Evolutionary conservation across 1,140 invertebrate species (phyloP).

Genomic region (Tetraneura akinire): DNA sequence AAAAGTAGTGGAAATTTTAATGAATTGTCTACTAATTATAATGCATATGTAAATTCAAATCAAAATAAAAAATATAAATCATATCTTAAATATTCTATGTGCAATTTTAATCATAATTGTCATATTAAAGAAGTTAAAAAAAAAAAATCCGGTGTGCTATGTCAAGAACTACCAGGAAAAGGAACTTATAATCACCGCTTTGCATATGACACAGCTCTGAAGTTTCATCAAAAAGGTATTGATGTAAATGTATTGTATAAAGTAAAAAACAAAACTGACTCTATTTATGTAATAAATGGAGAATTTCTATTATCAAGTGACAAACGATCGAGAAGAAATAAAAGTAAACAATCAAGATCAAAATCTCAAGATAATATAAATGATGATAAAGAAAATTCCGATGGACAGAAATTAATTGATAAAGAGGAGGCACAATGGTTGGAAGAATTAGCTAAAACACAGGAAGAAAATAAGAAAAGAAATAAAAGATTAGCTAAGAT

Average conservation of each 20-base stretch:
- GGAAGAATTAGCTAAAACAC: background rate
- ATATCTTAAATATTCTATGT: background rate
- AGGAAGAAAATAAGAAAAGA: background rate
- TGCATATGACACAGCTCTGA: background rate
- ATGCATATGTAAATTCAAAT: slow-evolving; percentile 1
- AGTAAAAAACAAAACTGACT: slow-evolving; percentile 36
- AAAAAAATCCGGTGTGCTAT: background rate
- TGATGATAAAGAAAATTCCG: background rate
- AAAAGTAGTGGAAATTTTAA: background rate
- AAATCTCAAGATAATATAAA: background rate
- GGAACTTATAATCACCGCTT: slow-evolving; percentile 14
- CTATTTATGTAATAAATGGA: slow-evolving; percentile 25
- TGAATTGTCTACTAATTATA: background rate
- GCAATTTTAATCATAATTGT: background rate
- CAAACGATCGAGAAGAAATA: background rate
- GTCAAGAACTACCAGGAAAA: background rate
- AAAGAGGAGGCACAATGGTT: background rate
- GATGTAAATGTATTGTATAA: slow-evolving; percentile 4
- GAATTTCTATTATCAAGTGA: background rate
- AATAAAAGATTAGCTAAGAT: background rate
- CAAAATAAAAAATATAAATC: slow-evolving; percentile 2
- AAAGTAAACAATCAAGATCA: background rate
- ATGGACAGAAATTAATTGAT: too few species aligned
- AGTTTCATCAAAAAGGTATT: background rate
- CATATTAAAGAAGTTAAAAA: background rate